Percentiles rank a stretch among this genome's conserved stretches.
Conservation (phyloP, 2,888 invertebrate species). For the Tachina lurida region DNA sequence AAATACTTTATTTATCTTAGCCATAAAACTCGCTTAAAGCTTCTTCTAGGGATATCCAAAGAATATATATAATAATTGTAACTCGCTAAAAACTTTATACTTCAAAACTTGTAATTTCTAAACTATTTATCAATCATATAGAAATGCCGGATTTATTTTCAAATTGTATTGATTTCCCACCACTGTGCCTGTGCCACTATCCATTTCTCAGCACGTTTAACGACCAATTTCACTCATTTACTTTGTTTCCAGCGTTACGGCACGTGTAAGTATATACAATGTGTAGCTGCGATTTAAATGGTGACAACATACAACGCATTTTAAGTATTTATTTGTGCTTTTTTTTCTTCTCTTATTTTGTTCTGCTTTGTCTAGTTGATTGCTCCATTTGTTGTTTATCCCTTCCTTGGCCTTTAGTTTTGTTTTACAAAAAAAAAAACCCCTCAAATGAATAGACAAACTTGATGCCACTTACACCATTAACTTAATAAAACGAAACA, state of each 20-base stretch:
- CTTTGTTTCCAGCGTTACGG: not conserved
- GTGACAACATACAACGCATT: conserved; percentile 26
- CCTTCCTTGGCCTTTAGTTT: not conserved
- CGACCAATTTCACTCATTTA: conserved; percentile 8
- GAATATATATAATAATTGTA: too few species aligned
- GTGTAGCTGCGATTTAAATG: conserved; percentile 30
- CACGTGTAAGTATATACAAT: conserved; percentile 14
- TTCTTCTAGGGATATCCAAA: too few species aligned
- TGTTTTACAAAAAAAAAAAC: not conserved
- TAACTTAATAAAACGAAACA: not conserved
- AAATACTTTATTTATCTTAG: too few species aligned
- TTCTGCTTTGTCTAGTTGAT: not conserved
- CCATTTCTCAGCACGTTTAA: conserved; percentile 39
- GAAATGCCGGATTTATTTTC: too few species aligned
- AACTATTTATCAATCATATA: too few species aligned
- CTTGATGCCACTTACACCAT: not conserved
- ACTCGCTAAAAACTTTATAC: too few species aligned
- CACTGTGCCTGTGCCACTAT: not conserved
- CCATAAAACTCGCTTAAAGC: too few species aligned
- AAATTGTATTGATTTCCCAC: not conserved
- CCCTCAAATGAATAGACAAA: conserved; percentile 3
- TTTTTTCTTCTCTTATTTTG: not conserved
- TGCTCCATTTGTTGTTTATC: conserved; percentile 3
- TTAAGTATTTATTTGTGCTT: conserved; percentile 10
- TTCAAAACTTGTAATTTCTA: too few species aligned